Evolutionary conservation across 2,888 invertebrate species (phyloP).

Genomic region (Hydroisotoma schaefferi): DNA sequence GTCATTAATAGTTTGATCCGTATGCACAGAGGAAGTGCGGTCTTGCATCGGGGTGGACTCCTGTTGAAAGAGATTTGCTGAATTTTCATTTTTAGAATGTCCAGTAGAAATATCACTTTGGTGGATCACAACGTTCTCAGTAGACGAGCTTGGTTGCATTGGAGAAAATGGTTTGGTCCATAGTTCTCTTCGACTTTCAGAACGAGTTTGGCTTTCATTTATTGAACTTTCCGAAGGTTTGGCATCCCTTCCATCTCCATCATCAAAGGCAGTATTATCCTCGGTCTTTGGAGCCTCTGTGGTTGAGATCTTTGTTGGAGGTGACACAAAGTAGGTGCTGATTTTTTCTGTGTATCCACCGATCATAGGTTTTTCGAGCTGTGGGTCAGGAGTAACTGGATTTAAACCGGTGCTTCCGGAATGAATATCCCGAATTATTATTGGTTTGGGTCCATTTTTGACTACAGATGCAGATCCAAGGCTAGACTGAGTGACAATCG

Average conservation of each 20-base stretch:
- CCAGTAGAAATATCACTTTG: no score
- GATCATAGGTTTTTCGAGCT: conserved; percentile 40
- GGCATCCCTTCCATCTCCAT: neutral
- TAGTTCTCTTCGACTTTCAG: conserved; percentile 5
- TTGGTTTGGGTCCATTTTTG: conserved; percentile 34
- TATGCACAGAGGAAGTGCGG: neutral
- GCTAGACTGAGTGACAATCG: neutral
- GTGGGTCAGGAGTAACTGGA: conserved; percentile 28
- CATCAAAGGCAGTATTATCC: neutral
- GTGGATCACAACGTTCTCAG: neutral
- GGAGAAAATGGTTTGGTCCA: conserved; percentile 19
- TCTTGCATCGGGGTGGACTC: conserved; percentile 2
- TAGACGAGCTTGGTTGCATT: neutral
- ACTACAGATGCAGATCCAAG: conserved; percentile 16
- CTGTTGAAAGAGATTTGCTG: neutral
- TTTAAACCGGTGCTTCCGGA: conserved; percentile 13
- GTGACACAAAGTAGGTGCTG: conserved; percentile 35
- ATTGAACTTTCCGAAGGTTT: neutral
- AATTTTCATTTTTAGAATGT: neutral
- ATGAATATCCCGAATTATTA: conserved; percentile 33
- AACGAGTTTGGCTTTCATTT: neutral
- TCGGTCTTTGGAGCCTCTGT: neutral
- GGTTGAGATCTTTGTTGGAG: conserved; percentile 17
- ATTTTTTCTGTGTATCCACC: conserved; percentile 38
- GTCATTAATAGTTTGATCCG: no score